Base-by-base conservation (phyloP, 2,888 invertebrate genomes). In the Agriopis aurantiaria region DNA sequence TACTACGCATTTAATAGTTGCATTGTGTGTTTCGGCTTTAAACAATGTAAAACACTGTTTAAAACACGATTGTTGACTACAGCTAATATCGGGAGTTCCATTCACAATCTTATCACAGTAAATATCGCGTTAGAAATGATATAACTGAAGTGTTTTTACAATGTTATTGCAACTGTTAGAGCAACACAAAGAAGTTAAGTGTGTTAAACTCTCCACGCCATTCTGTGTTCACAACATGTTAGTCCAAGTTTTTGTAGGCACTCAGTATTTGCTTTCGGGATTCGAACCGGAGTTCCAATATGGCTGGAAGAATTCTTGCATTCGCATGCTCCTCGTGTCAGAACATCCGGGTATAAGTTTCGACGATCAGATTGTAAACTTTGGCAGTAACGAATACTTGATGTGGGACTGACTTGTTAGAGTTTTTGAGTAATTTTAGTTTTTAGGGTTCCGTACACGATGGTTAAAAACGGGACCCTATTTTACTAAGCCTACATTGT, bases 231-330 rank as follows among this genome's bases (percentile, higher is more conserved):
- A 70, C 78, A 84, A 80, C 79, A 83, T 85, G 87, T 84, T 84
- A 80, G 85, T 81, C 85, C 81, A 92, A 92, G 90, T 92, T 93
- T 91, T 89, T 90, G 90, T 91, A 85, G 85, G 86, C 82, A 89
- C 90, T 90, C 87, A 84, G 89, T 93, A 90, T 93, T 93, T 92
- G 90, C 92, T 91, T 91, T 91, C 85, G 89, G 88, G 87, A 88
- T 87, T 88, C 87, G 82, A 87, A 88, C 87, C 83, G 82, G 87
- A 91, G 88, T 92, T 91, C 88, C 90, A 89, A 91, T 91, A 91
- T 88, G 89, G 90, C 83, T 86, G 87, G 88, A 89, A 90, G 88
- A 91, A 91, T 90, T 91, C 87, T 84, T 90, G 89, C 88, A 91
- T 89, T 88, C 89, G 86, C 87, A 88, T 88, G 87, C 88, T 86